Evolutionary conservation across 2,797 vertebrate species (phyloP), one percentile per base, ranked within the genome.

Genomic region (Muscicapa striata): DNA sequence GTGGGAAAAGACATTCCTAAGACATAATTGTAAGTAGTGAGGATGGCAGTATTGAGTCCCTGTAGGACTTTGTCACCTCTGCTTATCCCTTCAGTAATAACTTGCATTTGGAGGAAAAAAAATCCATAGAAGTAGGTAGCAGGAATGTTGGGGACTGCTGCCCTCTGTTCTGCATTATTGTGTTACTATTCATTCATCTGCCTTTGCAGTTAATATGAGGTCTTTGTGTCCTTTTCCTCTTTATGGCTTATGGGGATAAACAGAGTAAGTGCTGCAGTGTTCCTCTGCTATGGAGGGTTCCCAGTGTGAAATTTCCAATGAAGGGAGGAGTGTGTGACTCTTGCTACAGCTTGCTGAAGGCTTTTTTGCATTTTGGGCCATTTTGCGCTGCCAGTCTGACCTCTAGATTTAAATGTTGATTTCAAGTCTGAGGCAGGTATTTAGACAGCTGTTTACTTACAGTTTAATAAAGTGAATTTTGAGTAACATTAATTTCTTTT

Each of bases 1-100:
- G 54, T 88, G 80, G 87, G 78, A 88, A 93, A 93, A 81, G 52
- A 59, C 61, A 48, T 70, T 92, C 64, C 57, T 54, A 77, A 92
- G 64, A 67, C 57, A 34, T 41, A 83, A 91, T 74, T 64, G 27
- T 34, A n/a, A 41, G 16, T 52, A 57, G 76, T 15, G 22, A 90
- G 49, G 63, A n/a, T 40, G 12, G 48, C 24, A 59, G 46, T 52
- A 21, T 12, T 77, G 79, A 91, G 57, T 73, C 27, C 45, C 29
- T 57, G 23, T 59, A 52, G 87, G 62, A 61, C 76, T 78, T 74
- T 23, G 40, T 54, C 45, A 77, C 32, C 64, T 89, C 79, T 75
- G 49, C 72, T 85, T 84, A 12, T 36, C 41, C 46, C 30, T 85
- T 43, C 19, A 67, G 40, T 46, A 66, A 66, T 59, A 76, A 46